Percentiles rank a stretch among this genome's conserved stretches.
These are phyloP conservation scores for Barnardius zonarius DNA, from an alignment of 2,113 vertebrate species.

Conservation along the genomic window DNA sequence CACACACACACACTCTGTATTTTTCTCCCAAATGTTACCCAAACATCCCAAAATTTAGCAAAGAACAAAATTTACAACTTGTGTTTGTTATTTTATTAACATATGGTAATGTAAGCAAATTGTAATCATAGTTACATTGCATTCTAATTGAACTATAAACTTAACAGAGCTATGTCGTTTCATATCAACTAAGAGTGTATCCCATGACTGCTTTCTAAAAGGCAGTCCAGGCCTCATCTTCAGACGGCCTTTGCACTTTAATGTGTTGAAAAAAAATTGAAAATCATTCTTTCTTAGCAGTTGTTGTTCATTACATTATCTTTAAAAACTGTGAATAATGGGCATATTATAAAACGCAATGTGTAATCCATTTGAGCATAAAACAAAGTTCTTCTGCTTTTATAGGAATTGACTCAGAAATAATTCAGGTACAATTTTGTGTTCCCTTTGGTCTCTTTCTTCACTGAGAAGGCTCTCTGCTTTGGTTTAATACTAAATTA, in stretches of 20 bases:
- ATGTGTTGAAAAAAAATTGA: neutral
- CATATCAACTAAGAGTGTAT: neutral
- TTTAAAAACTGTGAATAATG: slow-evolving; percentile 23
- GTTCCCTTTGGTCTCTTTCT: slow-evolving; percentile 52
- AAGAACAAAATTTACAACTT: neutral
- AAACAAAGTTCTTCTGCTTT: slow-evolving; percentile 41
- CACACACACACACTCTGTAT: fast-evolving
- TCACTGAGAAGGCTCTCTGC: slow-evolving; percentile 14
- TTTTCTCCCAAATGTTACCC: neutral
- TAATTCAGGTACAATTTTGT: slow-evolving; percentile 55
- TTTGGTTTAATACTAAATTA: slow-evolving; percentile 59
- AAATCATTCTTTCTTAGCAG: neutral
- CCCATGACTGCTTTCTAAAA: neutral
- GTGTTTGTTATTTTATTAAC: slow-evolving; percentile 21
- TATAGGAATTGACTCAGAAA: slow-evolving; percentile 39
- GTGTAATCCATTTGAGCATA: slow-evolving; percentile 30
- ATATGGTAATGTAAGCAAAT: slow-evolving; percentile 19
- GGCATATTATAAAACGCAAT: neutral
- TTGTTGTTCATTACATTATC: slow-evolving; percentile 21
- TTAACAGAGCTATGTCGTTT: neutral
- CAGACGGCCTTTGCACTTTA: neutral
- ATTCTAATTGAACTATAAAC: slow-evolving; percentile 22
- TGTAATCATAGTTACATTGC: slow-evolving; percentile 2
- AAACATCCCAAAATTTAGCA: slow-evolving; percentile 3
- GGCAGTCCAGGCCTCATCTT: neutral